These are phyloP conservation scores for Eupsilia transversa DNA, from an alignment of 2,888 invertebrate species.

Conservation along the genomic window DNA sequence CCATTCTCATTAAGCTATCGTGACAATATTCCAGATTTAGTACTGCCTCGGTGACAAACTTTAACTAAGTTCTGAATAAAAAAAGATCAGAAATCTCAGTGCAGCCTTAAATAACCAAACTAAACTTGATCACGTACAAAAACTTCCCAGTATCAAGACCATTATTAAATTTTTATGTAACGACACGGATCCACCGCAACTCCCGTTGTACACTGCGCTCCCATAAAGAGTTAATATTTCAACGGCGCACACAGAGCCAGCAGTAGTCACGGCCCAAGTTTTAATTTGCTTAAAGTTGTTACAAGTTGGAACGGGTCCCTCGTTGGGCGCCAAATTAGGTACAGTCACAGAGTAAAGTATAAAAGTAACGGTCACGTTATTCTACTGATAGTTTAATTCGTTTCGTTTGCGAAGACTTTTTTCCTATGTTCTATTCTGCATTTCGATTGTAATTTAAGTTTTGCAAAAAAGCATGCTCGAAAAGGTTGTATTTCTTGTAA, in stretches of 20 bases:
- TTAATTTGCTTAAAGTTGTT: slow-evolving; percentile 91
- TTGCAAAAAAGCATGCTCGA: slow-evolving; percentile 45
- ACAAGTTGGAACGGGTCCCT: slow-evolving; percentile 89
- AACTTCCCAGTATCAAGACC: slow-evolving; percentile 77
- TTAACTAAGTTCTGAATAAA: slow-evolving; percentile 57
- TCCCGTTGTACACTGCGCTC: slow-evolving; percentile 84
- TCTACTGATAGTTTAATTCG: slow-evolving; percentile 88
- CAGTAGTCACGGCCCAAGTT: slow-evolving; percentile 88
- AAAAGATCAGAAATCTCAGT: slow-evolving; percentile 66
- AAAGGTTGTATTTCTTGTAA: slow-evolving; percentile 38
- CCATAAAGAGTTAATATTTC: slow-evolving; percentile 90
- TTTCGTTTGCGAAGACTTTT: slow-evolving; percentile 77
- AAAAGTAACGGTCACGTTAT: slow-evolving; percentile 78
- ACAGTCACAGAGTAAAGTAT: slow-evolving; percentile 78
- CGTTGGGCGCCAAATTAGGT: slow-evolving; percentile 89
- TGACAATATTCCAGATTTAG: slow-evolving; percentile 33
- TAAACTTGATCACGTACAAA: slow-evolving; percentile 79
- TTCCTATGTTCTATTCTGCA: slow-evolving; percentile 72
- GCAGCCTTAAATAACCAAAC: slow-evolving; percentile 70
- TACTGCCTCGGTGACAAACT: slow-evolving; percentile 44
- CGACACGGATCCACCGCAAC: slow-evolving; percentile 79
- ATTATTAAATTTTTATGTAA: slow-evolving; percentile 86
- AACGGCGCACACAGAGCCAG: slow-evolving; percentile 85
- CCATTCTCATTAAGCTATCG: slow-evolving; percentile 20
- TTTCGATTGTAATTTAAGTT: slow-evolving; percentile 76